Conservation (phyloP, 2,888 invertebrate genomes). For the Drosophila antonietae region DNA sequence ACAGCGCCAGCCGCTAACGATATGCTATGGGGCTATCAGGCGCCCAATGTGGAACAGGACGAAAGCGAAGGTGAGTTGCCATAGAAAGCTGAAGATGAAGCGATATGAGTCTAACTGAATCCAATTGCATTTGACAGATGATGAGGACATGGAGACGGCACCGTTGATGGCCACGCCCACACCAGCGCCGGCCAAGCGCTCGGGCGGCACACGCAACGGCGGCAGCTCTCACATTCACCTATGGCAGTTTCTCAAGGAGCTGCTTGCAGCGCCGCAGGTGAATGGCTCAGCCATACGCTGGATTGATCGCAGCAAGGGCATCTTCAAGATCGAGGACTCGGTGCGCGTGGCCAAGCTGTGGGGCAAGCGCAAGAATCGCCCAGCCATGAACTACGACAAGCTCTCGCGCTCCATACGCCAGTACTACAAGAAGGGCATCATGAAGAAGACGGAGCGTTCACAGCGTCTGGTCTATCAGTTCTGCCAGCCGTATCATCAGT, state of each 20-base stretch:
- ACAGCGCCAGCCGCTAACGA: slow-evolving; percentile 43
- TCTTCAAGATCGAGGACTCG: slow-evolving; percentile 99
- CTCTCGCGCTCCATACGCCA: slow-evolving; percentile 98
- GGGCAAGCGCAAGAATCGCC: slow-evolving; percentile 99
- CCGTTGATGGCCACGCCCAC: slow-evolving; percentile 39
- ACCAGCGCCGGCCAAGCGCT: slow-evolving; percentile 53
- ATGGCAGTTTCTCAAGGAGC: slow-evolving; percentile 99
- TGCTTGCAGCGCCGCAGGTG: slow-evolving; percentile 93
- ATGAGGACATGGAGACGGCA: slow-evolving; percentile 83
- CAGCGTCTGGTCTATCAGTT: slow-evolving; percentile 99
- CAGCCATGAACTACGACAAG: slow-evolving; percentile 99
- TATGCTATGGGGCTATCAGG: slow-evolving; percentile 68
- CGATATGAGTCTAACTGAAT: background rate
- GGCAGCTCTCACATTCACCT: slow-evolving; percentile 96
- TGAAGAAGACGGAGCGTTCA: slow-evolving; percentile 99
- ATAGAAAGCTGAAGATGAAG: background rate
- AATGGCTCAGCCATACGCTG: slow-evolving; percentile 98
- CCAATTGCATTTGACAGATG: slow-evolving; percentile 81
- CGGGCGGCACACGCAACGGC: slow-evolving; percentile 84
- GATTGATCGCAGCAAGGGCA: slow-evolving; percentile 96
- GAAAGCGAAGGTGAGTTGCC: slow-evolving; percentile 79
- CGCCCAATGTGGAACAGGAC: slow-evolving; percentile 71
- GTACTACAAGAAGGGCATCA: slow-evolving; percentile 99
- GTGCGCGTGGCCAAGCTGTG: slow-evolving; percentile 98
- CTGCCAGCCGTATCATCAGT: slow-evolving; percentile 96